Evolutionary conservation across 2,113 vertebrate species (phyloP).

Genomic region (Notothenia rossii): DNA sequence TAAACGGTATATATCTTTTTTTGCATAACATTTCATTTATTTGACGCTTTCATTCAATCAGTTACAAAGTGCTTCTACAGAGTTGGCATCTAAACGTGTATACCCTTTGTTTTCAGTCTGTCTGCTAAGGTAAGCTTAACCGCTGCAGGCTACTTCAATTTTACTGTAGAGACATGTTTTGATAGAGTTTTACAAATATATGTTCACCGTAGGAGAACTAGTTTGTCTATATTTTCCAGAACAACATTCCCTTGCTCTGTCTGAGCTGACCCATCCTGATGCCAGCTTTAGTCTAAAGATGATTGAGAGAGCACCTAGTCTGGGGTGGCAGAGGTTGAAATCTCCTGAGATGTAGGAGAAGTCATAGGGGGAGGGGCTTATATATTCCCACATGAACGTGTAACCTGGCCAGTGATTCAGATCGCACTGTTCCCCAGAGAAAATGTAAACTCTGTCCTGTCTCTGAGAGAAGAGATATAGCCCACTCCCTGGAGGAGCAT

Average conservation of each 20-base stretch:
- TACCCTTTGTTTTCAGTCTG: neutral
- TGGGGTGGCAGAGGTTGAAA: constrained; percentile 69
- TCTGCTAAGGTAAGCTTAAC: neutral
- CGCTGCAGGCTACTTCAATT: neutral
- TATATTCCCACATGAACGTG: constrained; percentile 70
- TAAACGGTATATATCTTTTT: too few relatives aligned
- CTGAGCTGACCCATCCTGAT: constrained; percentile 59
- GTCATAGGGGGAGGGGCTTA: constrained; percentile 33
- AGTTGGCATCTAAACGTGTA: neutral
- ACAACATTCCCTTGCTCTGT: constrained; percentile 41
- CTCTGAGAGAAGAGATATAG: constrained; percentile 74
- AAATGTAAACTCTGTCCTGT: constrained; percentile 63
- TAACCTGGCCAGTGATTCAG: constrained; percentile 74
- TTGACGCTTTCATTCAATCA: too few relatives aligned
- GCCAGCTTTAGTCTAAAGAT: constrained; percentile 74
- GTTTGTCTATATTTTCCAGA: constrained; percentile 4
- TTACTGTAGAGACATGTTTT: neutral
- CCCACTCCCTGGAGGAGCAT: constrained; percentile 69
- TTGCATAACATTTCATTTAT: too few relatives aligned
- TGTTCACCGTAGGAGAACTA: neutral
- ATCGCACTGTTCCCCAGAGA: constrained; percentile 58
- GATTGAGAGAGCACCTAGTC: constrained; percentile 77
- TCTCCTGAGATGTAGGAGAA: constrained; percentile 67
- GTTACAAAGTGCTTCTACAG: too few relatives aligned
- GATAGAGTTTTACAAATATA: neutral